These are phyloP conservation scores for Anomalospiza imberbis DNA, from an alignment of 2,797 vertebrate genomes.

Conservation along the genomic window DNA sequence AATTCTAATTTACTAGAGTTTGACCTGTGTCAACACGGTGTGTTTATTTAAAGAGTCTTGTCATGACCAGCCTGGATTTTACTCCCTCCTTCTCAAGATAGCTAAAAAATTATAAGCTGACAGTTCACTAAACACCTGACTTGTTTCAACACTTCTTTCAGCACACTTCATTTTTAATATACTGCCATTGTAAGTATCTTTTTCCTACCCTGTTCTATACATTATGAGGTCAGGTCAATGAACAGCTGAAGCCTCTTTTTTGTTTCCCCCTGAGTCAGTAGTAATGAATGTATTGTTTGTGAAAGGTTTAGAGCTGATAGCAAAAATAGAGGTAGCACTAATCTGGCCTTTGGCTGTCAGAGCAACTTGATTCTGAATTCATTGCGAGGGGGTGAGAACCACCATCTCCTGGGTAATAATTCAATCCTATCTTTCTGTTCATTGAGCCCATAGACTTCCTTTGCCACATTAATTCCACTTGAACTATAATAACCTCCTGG, in stretches of 20 bases:
- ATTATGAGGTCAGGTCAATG: background rate
- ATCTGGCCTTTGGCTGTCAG: constrained; percentile 50
- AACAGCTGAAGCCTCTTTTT: background rate
- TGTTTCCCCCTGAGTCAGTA: constrained; percentile 7
- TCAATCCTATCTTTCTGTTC: constrained; percentile 47
- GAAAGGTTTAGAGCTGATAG: constrained; percentile 37
- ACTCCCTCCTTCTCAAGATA: background rate
- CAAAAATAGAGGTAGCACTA: constrained; percentile 36
- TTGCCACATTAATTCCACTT: constrained; percentile 46
- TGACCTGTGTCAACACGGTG: rapidly evolving
- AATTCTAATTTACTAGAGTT: background rate
- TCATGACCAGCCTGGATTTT: background rate
- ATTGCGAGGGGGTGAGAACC: background rate
- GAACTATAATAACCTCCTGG: constrained; percentile 44
- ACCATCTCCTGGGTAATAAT: constrained; percentile 39
- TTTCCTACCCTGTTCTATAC: background rate
- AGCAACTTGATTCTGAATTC: constrained; percentile 48
- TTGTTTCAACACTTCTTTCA: constrained; percentile 10
- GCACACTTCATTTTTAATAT: constrained; percentile 14
- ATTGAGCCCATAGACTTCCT: constrained; percentile 29
- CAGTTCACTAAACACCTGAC: background rate
- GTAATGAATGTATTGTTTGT: constrained; percentile 38
- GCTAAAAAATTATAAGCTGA: background rate
- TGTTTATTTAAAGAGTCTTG: background rate
- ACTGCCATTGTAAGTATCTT: background rate